phyloP scores from a whole-genome alignment of 1,140 invertebrate genomes.

The Agraylea sexmaculata region DNA sequence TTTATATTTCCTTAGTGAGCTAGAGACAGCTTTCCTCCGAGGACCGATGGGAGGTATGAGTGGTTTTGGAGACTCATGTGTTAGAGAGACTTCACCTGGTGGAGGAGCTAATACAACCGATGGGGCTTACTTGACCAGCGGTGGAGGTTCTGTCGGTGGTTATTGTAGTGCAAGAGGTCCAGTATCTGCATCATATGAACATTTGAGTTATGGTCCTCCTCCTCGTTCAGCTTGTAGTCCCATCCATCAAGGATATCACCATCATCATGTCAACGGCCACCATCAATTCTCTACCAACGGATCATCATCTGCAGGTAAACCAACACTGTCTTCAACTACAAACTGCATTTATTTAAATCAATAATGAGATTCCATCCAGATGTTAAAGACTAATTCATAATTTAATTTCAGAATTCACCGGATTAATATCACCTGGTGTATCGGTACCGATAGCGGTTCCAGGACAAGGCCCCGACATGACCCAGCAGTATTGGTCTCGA shows the following conservation, averaged over 20 bases:
- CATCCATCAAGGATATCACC: conserved; percentile 20
- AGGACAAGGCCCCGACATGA: conserved; percentile 50
- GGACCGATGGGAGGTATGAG: conserved; percentile 19
- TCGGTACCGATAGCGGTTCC: conserved; percentile 88
- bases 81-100: conserved; percentile 16
- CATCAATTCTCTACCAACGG: conserved; percentile 14
- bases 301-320: conserved; percentile 15
- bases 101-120: not conserved
- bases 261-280: conserved; percentile 16
- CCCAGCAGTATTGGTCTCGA: conserved; percentile 83
- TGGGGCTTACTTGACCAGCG: not conserved
- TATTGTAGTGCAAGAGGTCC: not conserved
- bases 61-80: conserved; percentile 15
- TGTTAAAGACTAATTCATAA: not conserved
- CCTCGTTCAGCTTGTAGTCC: conserved; percentile 17
- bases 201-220: conserved; percentile 9
- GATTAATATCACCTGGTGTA: conserved; percentile 82
- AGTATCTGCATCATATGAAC: no score
- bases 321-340: conserved; percentile 2
- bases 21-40: conserved; percentile 19
- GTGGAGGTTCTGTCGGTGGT: not conserved
- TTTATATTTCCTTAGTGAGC: conserved; percentile 12
- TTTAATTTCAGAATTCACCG: conserved; percentile 43
- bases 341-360: not conserved
- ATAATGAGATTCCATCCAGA: not conserved